Base-by-base conservation (phyloP, 2,888 invertebrate species). In the Yponomeuta plumbellus region DNA sequence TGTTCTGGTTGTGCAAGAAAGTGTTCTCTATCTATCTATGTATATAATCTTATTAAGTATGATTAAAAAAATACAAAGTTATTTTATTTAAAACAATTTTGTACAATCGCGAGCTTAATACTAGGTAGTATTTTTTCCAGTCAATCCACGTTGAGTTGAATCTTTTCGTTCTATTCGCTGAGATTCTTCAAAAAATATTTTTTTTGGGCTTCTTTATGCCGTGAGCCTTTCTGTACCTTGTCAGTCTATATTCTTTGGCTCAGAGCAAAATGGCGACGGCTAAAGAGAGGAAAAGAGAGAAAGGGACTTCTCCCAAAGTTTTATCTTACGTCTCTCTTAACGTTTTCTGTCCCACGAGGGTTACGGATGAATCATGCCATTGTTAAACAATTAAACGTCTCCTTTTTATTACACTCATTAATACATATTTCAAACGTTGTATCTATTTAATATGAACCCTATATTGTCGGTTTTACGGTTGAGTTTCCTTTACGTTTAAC, bases 321-420 rank as follows among this genome's bases (percentile, higher is more conserved):
- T 52, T 52, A 13, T 52, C 44, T 52, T 52, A 52, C 44, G 13
- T 52, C 44, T 52, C 44, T 52, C 44, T 52, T 52, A 52, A 52
- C 44, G 44, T 17, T 52, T 52, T 52, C 44, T 52, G 5, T 52
- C 44, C 44, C 44, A 52, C 17, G 44, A 52, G 44, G 22, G 59
- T 59, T 59, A 23, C 23, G 4, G 59, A 4, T 52, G 44, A 11
- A 59, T 59, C 22, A 21, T 22, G 21, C 59, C 22, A 22, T 59
- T 59, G 59, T 59, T 59, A 59, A 23, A 21, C 59, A 59, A 59
- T 59, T 59, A 64, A 56, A 61, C 61, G 17, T 52, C 44, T 17
- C 13, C 17, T 17, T 17, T 52, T 52, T 52, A 52, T 52, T 2
- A 52, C 44, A 17, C 44, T 17, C 44, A 52, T 52, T 52, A 52